Evolutionary conservation across 2,797 vertebrate species (phyloP).

Genomic region (Synaphobranchus kaupii): DNA sequence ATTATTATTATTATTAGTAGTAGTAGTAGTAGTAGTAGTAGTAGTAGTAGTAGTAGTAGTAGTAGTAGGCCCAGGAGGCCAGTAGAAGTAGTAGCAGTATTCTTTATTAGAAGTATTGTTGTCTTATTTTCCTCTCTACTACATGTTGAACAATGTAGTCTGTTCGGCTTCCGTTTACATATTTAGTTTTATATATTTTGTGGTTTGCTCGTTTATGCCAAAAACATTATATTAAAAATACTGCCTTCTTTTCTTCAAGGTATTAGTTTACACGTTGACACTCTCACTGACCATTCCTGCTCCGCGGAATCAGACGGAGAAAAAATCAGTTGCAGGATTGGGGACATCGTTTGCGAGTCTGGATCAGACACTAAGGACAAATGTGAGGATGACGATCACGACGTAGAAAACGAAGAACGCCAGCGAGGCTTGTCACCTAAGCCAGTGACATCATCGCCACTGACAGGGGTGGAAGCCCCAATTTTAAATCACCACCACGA

Average conservation of each 20-base stretch:
- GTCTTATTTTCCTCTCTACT: background rate
- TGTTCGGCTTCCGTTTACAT: too few species aligned
- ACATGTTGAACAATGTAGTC: too few species aligned
- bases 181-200: background rate
- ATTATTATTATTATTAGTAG: too few species aligned
- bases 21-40: background rate
- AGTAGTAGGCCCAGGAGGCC: too few species aligned
- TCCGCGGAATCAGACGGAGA: conserved; percentile 93
- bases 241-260: conserved; percentile 66
- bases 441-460: conserved; percentile 84
- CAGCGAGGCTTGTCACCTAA: conserved; percentile 74
- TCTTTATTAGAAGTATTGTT: background rate
- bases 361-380: conserved; percentile 80
- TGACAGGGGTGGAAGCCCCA: conserved; percentile 86
- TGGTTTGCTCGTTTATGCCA: background rate
- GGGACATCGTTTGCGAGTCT: conserved; percentile 80
- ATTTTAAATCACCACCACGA: conserved; percentile 78
- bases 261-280: conserved; percentile 94
- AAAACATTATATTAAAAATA: background rate
- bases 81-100: background rate
- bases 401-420: conserved; percentile 59
- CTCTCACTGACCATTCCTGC: conserved; percentile 93
- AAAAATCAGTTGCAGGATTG: conserved; percentile 79
- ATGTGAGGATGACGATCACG: conserved; percentile 73
- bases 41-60: background rate